Evolutionary conservation across 2,797 vertebrate species (phyloP).

Genomic region (Lateolabrax maculatus): DNA sequence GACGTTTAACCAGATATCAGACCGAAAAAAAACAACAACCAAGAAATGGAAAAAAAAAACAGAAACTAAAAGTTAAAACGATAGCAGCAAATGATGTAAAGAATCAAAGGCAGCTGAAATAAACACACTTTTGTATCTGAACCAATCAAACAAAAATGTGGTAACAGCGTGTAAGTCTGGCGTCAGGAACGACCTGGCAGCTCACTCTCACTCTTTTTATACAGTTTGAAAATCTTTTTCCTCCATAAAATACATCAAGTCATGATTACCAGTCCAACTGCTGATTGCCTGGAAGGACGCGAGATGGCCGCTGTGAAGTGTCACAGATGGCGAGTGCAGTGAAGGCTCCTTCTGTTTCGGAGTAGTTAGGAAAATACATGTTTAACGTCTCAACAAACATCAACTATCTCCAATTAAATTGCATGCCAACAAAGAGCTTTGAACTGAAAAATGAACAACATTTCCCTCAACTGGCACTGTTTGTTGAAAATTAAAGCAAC

Average conservation of each 20-base stretch:
- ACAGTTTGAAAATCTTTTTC: conserved; percentile 18
- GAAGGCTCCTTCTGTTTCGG: conserved; percentile 36
- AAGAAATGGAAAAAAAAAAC: conserved; percentile 4
- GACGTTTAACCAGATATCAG: conserved; percentile 54
- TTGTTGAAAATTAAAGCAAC: conserved; percentile 21
- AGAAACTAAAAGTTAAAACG: conserved; percentile 45
- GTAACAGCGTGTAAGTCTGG: conserved; percentile 67
- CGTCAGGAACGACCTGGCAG: conserved; percentile 48
- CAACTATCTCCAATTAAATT: conserved; percentile 39
- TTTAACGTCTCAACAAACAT: conserved; percentile 27
- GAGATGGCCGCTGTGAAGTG: conserved; percentile 35
- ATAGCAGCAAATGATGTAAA: conserved; percentile 82
- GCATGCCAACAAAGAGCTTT: conserved; percentile 36
- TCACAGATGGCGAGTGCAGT: conserved; percentile 22
- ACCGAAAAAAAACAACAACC: conserved; percentile 1
- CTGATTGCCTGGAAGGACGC: conserved; percentile 47
- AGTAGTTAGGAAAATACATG: conserved; percentile 30
- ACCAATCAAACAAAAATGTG: conserved; percentile 68
- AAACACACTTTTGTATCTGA: conserved; percentile 65
- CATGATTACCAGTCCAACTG: conserved; percentile 24
- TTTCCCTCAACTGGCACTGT: conserved; percentile 22
- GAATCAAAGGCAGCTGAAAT: conserved; percentile 78
- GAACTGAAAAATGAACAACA: conserved; percentile 26
- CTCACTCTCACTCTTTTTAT: conserved; percentile 20
- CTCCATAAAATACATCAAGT: conserved; percentile 34